Conservation (phyloP, 2,888 invertebrate genomes). For the Apodemia mormo region DNA sequence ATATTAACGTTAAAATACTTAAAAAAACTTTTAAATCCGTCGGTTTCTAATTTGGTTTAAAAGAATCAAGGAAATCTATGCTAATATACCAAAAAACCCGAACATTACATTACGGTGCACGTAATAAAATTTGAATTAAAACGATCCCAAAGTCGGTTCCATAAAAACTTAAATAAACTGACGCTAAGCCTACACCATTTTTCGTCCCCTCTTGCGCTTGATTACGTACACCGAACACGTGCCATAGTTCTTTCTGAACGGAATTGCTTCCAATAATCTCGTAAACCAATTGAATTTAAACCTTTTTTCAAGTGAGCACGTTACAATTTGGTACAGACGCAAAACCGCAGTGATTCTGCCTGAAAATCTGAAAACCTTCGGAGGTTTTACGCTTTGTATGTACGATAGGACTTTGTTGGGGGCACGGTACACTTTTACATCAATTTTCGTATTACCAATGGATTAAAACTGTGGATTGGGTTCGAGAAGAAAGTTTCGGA, state of each 20-base stretch:
- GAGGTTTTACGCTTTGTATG: conserved; percentile 65
- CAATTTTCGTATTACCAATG: conserved; percentile 81
- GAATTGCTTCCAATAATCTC: conserved; percentile 74
- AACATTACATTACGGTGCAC: conserved; percentile 21
- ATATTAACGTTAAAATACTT: neutral
- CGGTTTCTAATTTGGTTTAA: neutral
- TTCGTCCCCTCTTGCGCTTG: conserved; percentile 47
- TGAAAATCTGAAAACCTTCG: conserved; percentile 66
- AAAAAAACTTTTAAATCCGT: neutral
- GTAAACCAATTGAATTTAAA: conserved; percentile 66
- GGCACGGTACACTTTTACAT: conserved; percentile 71
- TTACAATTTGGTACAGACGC: conserved; percentile 59
- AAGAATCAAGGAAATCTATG: neutral
- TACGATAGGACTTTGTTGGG: conserved; percentile 53
- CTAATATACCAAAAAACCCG: neutral
- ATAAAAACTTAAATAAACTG: conserved; percentile 62
- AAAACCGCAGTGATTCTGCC: conserved; percentile 57
- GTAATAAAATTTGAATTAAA: conserved; percentile 37
- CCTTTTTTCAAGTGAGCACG: conserved; percentile 66
- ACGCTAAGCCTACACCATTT: conserved; percentile 52
- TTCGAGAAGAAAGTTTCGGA: conserved; percentile 63
- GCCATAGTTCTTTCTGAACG: conserved; percentile 75
- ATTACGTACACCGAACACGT: conserved; percentile 65
- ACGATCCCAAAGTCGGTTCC: conserved; percentile 33
- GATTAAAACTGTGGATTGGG: conserved; percentile 77